phyloP scores from a whole-genome alignment of 2,113 vertebrate genomes.

The Psephotus haematonotus region DNA sequence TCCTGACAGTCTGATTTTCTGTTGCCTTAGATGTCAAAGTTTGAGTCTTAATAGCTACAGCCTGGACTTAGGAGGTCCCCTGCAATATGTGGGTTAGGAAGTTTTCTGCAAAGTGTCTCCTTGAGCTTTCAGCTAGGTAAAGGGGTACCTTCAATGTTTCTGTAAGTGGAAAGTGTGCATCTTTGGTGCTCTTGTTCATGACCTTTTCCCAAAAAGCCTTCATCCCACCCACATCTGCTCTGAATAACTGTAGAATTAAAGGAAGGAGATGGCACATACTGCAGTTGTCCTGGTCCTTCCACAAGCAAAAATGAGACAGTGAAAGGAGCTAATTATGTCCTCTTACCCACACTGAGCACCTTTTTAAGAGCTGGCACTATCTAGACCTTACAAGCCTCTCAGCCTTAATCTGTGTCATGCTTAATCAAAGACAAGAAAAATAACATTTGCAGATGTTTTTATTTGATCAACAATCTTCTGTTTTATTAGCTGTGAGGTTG shows the following conservation, averaged over 20 bases:
- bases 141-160: not conserved
- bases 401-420: not conserved
- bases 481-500: conserved; percentile 39
- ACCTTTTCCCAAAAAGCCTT: not conserved
- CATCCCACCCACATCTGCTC: not conserved
- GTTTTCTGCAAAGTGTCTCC: not conserved
- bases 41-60: not conserved
- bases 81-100: not conserved
- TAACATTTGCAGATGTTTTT: conserved; percentile 21
- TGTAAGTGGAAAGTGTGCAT: not conserved
- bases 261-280: accelerated
- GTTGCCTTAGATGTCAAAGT: not conserved
- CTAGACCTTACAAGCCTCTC: not conserved
- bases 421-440: conserved; percentile 25
- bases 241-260: not conserved
- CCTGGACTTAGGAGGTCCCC: not conserved
- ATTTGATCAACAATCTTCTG: conserved; percentile 7
- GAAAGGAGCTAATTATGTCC: not conserved
- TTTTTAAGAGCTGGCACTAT: not conserved
- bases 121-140: not conserved
- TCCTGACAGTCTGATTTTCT: not conserved
- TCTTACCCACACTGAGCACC: not conserved
- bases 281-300: not conserved
- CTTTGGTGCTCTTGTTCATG: not conserved
- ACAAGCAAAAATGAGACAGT: not conserved